Base-by-base conservation (phyloP, 2,113 vertebrate species). In the Sciurus niger region DNA sequence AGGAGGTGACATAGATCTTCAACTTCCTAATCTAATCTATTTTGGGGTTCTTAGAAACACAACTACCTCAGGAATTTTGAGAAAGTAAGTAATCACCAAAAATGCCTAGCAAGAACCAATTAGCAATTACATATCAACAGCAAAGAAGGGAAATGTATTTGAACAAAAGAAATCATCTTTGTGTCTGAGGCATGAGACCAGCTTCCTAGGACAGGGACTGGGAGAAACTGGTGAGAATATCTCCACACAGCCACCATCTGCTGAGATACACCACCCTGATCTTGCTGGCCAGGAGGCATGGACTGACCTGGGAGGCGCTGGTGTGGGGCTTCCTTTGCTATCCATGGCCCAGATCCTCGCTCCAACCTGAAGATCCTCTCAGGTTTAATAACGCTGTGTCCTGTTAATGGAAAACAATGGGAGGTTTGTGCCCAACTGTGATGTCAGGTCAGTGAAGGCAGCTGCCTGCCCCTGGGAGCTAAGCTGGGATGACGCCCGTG, bases 311-410 rank as follows among this genome's bases (percentile, higher is more conserved):
- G 48, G 25, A 55, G 53, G 28, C n/a, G 55, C 63, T 82, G 48
- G 28, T 43, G 6, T 90, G n/a, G 18, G 20, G 46, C n/a, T 90
- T 90, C 77, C 43, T 77, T 40, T 72, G 70, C n/a, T 53, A 80
- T 80, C n/a, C 63, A 55, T 72, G 89, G 79, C 28, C 28, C 89
- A 68, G 70, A 18, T 80, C n/a, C 77, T 55, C 65, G 63, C 28
- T 90, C 89, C 89, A 90, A 90, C 40, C 43, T 80, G 77, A 90
- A 90, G 77, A 90, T 82, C 48, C 80, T 55, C 12, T 90, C 77
- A 43, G 89, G 89, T 58, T 90, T 90, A 65, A 65, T 70, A 51
- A 68, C 43, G 65, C 77, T 58, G 25, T 82, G 77, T 28, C 89
- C 89, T 90, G 4, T 80, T 80, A 80, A 80, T 80, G 25, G 17